Evolutionary conservation across 1,140 invertebrate genomes (phyloP), one percentile per base, ranked within the genome.

Genomic region (Drosophila ambigua): DNA sequence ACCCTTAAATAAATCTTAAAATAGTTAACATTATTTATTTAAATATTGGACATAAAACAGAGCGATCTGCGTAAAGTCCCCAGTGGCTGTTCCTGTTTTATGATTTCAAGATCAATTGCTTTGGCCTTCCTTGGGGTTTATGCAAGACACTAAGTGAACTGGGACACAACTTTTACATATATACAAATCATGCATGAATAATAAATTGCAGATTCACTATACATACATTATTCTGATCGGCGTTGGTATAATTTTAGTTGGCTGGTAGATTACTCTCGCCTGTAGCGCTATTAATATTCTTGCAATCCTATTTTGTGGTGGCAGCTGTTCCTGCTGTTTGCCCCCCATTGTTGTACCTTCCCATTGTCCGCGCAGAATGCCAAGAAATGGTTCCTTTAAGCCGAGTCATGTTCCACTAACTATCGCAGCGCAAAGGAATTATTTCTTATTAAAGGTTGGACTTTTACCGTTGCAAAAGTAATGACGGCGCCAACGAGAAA

Each of bases 301-400:
- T 64, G 58, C 39, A 59, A 35, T 54, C 54, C 28, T 45, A 35
- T 4, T 50, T 20, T 59, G 31, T 24, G 28, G 62, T 15, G 49
- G 31, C 46, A 31, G 26, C 41, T 59, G 24, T 57, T 64, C 41
- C 60, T 39, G 64, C 72, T 76, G 67, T 75, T 81, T 43, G 63
- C 57, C 66, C 41, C 71, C 20, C 20, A 20, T 20, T 20, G 20
- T 20, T 20, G 20, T 20, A 20, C 20, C 20, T 20, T 20, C 20
- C 20, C 3, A 24, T 87, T 88, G 78, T 88, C 83, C 67, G 72
- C 67, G 72, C 48, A 49, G 71, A 65, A 81, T 76, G 68, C 63
- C 63, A 78, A 87, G 71, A 72, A 72, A 72, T 77, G 69, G 63
- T 55, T 55, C 75, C 66, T 64, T 77, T 85, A 85, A 81, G 82